These are phyloP conservation scores for Brachyptera putata DNA, from an alignment of 2,888 invertebrate species.

Conservation along the genomic window DNA sequence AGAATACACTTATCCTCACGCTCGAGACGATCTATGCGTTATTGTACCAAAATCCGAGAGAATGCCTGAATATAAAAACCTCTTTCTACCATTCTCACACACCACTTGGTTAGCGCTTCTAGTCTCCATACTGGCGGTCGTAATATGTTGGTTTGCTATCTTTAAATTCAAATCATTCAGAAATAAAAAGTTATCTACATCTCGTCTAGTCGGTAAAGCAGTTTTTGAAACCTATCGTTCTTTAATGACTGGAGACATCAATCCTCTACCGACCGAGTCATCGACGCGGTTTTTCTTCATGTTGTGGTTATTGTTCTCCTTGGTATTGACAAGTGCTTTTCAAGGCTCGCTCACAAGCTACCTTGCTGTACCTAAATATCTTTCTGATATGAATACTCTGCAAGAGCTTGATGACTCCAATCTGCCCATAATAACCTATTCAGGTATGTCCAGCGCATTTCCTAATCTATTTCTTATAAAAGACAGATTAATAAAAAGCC, in stretches of 20 bases:
- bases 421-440: not conserved
- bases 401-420: conserved; percentile 23
- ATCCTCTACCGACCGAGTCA: not conserved
- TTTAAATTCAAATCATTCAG: not conserved
- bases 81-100: conserved; percentile 29
- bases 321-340: conserved; percentile 45
- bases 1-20: conserved; percentile 43
- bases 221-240: not conserved
- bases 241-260: not conserved
- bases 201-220: not conserved
- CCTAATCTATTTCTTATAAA: not conserved
- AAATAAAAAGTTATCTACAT: not conserved
- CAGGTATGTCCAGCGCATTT: not conserved
- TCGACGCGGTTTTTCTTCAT: conserved; percentile 33
- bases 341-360: conserved; percentile 46
- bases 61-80: conserved; percentile 45
- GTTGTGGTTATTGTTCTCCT: conserved; percentile 41
- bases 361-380: conserved; percentile 45
- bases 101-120: conserved; percentile 36
- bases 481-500: not conserved
- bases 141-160: not conserved
- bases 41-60: conserved; percentile 44
- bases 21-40: conserved; percentile 44
- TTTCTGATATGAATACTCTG: conserved; percentile 47
- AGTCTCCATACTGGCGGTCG: not conserved